Percentiles rank a stretch among this genome's conserved stretches.
These are phyloP conservation scores for Tanaodytes sp. DNA, from an alignment of 2,888 invertebrate species.

Conservation along the genomic window DNA sequence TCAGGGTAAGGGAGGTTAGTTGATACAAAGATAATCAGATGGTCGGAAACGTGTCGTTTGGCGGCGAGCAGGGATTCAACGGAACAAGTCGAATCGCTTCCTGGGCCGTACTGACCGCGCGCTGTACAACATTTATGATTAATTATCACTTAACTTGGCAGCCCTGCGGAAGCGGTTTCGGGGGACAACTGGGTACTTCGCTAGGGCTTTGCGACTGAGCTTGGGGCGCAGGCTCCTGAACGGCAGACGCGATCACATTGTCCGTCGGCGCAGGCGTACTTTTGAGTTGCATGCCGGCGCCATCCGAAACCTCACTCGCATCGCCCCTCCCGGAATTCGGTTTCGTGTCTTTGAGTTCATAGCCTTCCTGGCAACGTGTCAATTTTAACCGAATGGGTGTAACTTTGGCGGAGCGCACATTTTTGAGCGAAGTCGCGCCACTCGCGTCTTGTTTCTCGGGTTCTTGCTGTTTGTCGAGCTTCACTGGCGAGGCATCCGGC, in stretches of 20 bases:
- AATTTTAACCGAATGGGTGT: slow-evolving; percentile 89
- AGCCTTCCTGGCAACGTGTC: slow-evolving; percentile 86
- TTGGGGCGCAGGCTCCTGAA: slow-evolving; percentile 28
- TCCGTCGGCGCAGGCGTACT: slow-evolving; percentile 48
- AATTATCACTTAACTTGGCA: slow-evolving; percentile 91
- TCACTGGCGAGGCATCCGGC: slow-evolving; percentile 19
- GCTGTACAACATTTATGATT: slow-evolving; percentile 75
- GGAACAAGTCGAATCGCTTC: slow-evolving; percentile 45
- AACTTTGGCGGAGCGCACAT: slow-evolving; percentile 79
- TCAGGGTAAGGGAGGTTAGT: neutral
- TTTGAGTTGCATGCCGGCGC: no score
- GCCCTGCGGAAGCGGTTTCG: slow-evolving; percentile 83
- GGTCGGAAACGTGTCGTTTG: neutral
- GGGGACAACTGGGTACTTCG: slow-evolving; percentile 67
- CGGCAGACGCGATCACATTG: slow-evolving; percentile 49
- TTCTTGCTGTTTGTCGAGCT: slow-evolving; percentile 62
- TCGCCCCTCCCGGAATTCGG: no score
- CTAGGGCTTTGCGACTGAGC: no score
- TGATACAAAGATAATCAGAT: no score
- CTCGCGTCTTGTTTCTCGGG: slow-evolving; percentile 67
- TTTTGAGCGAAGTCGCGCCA: slow-evolving; percentile 73
- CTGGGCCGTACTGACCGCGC: slow-evolving; percentile 57
- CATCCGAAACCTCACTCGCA: no score
- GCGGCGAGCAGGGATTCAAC: slow-evolving; percentile 10
- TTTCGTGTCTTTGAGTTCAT: slow-evolving; percentile 73